Percentiles rank a stretch among this genome's conserved stretches.
Conservation (phyloP, 1,140 invertebrate genomes). For the Venturia canescens region DNA sequence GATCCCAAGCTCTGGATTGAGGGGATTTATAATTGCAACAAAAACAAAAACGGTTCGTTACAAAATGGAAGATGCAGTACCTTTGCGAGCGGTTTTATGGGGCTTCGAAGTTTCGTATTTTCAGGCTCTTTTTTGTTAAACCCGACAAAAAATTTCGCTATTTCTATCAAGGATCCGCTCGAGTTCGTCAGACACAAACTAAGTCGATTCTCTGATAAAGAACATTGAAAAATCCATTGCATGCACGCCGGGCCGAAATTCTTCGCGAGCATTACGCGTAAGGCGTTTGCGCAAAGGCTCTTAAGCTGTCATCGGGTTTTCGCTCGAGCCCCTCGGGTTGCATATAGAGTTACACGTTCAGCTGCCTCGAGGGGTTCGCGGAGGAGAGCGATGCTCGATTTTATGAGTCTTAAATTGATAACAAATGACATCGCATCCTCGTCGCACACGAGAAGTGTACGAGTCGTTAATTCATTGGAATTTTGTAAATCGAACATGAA, state of each 20-base stretch:
- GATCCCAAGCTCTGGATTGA: neutral
- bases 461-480: neutral
- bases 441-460: neutral
- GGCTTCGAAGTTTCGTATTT: too few species aligned
- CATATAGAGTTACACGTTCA: conserved; percentile 68
- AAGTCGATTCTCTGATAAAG: neutral
- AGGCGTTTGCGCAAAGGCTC: conserved; percentile 70
- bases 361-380: conserved; percentile 25
- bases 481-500: neutral
- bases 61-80: too few species aligned
- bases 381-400: neutral
- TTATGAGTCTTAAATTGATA: neutral
- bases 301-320: conserved; percentile 76
- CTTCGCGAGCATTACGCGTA: conserved; percentile 41
- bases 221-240: neutral
- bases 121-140: too few species aligned
- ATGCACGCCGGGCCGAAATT: conserved; percentile 1
- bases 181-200: neutral
- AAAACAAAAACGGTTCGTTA: neutral
- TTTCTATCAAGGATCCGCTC: neutral
- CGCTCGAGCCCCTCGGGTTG: conserved; percentile 49
- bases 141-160: too few species aligned
- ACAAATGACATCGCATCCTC: neutral
- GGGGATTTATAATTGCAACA: neutral
- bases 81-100: too few species aligned